Base-by-base conservation (phyloP, 2,113 vertebrate genomes). In the Astatoreochromis straeleni region DNA sequence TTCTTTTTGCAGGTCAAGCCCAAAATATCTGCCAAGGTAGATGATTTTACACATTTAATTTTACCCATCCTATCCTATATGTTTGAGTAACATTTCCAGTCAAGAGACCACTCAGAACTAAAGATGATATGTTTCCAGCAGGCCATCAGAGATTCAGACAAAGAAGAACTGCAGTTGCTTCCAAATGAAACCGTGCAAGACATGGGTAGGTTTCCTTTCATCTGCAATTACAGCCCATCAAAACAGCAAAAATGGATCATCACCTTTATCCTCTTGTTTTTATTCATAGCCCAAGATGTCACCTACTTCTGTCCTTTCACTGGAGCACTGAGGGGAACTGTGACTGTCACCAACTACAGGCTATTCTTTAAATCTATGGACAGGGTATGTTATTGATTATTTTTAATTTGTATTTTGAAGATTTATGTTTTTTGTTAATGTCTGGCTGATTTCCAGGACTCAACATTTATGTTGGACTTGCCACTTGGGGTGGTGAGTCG, bases 291-390 rank as follows among this genome's bases (percentile, higher is more conserved):
- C 75, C 97, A 98, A 96, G 98, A 99, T 87, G 97, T 99, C 87
- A 98, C 98, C 85, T 99, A 99, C 79, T 98, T 99, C 93, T 99
- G 99, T 90, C 99, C 98, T 5, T 99, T 99, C 92, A 97, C 97
- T 86, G 99, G 98, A 92, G 97, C 97, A 55, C 94, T 99, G 58
- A 97, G 97, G 89, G 99, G 99, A 94, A 98, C 96, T 1, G 94
- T 99, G 90, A 98, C 97, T 3, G 97, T 99, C 84, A 99, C 98
- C 53, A 99, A 98, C 96, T 99, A 99, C 91, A 97, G 98, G 82
- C 95, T 99, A 6, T 99, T 98, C 95, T 99, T 99, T 94, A 99
- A 97, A 95, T 97, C 97, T 94, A 97, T 97, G 94, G 98, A 98
- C 94, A 96, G 97, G 97, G 99, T 99, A 96, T 93, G 97, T 24